phyloP scores from a whole-genome alignment of 1,140 invertebrate species.

The Manduca sexta region DNA sequence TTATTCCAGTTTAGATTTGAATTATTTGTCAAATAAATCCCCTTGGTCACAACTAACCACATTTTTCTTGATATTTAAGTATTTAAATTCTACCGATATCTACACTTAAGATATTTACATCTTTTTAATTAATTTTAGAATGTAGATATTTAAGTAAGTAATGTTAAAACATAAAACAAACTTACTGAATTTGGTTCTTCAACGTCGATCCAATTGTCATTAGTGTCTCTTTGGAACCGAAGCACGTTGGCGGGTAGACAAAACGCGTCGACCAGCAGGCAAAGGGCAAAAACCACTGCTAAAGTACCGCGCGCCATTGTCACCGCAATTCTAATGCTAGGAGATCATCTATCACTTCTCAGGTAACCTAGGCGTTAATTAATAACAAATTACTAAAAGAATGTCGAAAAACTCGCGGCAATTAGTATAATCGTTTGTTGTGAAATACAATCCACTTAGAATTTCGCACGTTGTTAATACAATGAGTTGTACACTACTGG shows the following conservation, averaged over 20 bases:
- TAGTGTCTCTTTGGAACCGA: constrained; percentile 1
- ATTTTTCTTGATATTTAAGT: too few relatives aligned
- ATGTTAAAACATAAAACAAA: not conserved
- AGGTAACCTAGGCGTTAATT: not conserved
- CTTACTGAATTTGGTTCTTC: constrained; percentile 17
- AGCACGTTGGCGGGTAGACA: constrained; percentile 19
- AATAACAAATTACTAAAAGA: not conserved
- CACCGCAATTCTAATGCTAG: constrained; percentile 11
- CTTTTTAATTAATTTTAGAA: too few relatives aligned
- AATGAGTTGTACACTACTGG: too few relatives aligned
- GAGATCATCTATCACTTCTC: not conserved
- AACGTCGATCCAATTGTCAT: constrained; percentile 15
- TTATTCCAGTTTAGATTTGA: too few relatives aligned
- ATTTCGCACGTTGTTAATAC: not conserved
- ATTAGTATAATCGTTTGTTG: too few relatives aligned
- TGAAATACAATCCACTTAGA: too few relatives aligned
- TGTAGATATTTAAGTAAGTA: not conserved
- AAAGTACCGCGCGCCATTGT: constrained; percentile 31
- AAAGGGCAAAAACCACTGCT: constrained; percentile 19
- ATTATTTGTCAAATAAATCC: too few relatives aligned
- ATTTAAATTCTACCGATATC: too few relatives aligned
- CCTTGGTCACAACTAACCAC: too few relatives aligned
- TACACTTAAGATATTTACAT: too few relatives aligned
- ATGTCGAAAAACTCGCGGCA: constrained; percentile 8
- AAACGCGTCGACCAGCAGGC: constrained; percentile 29